Conservation (phyloP, 2,888 invertebrate species). For the Ischnus inquisitorius region DNA sequence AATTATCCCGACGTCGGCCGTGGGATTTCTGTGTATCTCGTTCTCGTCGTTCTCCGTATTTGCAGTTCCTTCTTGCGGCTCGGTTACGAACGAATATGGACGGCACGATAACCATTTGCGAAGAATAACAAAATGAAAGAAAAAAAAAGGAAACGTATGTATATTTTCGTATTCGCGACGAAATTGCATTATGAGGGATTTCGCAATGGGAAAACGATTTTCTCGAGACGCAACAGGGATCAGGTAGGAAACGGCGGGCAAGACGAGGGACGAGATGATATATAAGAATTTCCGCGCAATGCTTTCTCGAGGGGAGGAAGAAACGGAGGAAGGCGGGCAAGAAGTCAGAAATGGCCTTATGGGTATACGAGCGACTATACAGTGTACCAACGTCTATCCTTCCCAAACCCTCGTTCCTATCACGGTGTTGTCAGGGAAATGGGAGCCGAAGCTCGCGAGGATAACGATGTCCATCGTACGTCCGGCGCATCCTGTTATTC, state of each 20-base stretch:
- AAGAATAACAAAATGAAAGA: no score
- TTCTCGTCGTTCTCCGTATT: constrained; percentile 45
- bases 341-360: constrained; percentile 37
- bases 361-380: constrained; percentile 30
- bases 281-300: constrained; percentile 66
- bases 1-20: constrained; percentile 73
- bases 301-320: constrained; percentile 56
- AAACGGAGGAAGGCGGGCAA: constrained; percentile 13
- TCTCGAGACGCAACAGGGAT: constrained; percentile 8
- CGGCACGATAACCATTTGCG: neutral
- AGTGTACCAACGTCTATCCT: constrained; percentile 16
- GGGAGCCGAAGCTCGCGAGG: constrained; percentile 69
- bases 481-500: constrained; percentile 79
- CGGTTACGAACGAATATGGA: constrained; percentile 16
- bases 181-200: constrained; percentile 17
- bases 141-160: neutral
- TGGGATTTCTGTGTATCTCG: constrained; percentile 41
- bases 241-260: neutral
- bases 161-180: neutral
- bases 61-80: constrained; percentile 41
- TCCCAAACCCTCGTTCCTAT: constrained; percentile 30
- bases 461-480: constrained; percentile 80
- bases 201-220: constrained; percentile 12
- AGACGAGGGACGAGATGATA: constrained; percentile 40
- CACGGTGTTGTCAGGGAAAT: constrained; percentile 30